Evolutionary conservation across 2,888 invertebrate species (phyloP), one percentile per base, ranked within the genome.

Genomic region (Diarsia brunnea): DNA sequence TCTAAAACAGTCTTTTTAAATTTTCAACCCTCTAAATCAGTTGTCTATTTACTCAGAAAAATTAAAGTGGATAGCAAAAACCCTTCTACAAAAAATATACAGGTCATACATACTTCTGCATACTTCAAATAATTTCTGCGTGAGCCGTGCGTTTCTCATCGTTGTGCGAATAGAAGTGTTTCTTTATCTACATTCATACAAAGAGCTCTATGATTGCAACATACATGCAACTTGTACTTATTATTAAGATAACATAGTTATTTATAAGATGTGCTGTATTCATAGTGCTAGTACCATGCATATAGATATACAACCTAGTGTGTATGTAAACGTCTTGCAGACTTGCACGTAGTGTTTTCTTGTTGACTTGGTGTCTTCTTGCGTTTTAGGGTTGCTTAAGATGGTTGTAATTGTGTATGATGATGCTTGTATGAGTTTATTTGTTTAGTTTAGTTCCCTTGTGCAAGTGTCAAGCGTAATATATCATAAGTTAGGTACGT

Each of bases 251-350:
- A 95, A 95, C 91, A 90, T 82, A 83, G 85, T 93, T 96, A 95
- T 96, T 96, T 95, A 95, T 96, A 95, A 94, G 93, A 92, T 87
- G 89, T 45, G 87, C 78, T 85, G 82, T 90, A 95, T 93, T 91
- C 82, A 94, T 96, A 96, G 95, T 87, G 63, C 63, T 10, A 43
- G 63, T 43, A 1, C 0, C n/a, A 43, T 63, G 24, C 38, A 61
- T 21, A 21, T 14, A 61, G 7, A 38, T 43, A 14, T 43, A 4
- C 63, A 60, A 31, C 19, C 27, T 10, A 58, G 67, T 4, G 14
- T 63, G 61, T 55, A 43, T 55, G 61, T 66, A 47, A 66, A n/a
- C 19, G 24, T 47, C 21, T 63, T 43, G 12, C 4, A 63, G 60
- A 31, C 60, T n/a, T 38, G 45, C 65, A 49, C 49, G 43, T n/a